phyloP scores from a whole-genome alignment of 2,797 vertebrate species.

The Lophotriccus pileatus region DNA sequence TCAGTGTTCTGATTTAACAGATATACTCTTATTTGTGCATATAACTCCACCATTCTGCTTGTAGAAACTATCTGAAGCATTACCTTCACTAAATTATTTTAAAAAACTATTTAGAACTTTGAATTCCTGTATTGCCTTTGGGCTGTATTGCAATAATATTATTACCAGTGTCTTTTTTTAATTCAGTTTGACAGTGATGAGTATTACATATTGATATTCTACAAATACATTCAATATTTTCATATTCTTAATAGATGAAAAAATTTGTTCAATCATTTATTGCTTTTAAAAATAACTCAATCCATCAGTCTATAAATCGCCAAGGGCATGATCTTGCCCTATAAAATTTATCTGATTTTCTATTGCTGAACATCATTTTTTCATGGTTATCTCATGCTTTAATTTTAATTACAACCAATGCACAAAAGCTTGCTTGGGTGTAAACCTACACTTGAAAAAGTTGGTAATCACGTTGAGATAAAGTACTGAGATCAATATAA shows the following conservation, averaged over 20 bases:
- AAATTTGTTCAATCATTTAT: accelerated
- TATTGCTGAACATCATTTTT: background rate
- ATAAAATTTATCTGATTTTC: no score
- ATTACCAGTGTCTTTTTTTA: background rate
- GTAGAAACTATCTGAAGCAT: background rate
- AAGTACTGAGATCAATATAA: background rate
- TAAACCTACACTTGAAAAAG: background rate
- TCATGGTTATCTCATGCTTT: background rate
- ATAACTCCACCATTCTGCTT: background rate
- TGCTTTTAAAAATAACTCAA: background rate
- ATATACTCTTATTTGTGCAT: background rate
- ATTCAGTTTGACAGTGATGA: background rate
- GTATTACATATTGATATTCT: background rate
- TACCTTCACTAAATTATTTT: background rate
- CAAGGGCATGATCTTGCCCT: no score
- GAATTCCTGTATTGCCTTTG: background rate
- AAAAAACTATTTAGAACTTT: background rate
- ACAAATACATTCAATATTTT: background rate
- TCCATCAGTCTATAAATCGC: background rate
- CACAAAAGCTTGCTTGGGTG: background rate
- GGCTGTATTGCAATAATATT: background rate
- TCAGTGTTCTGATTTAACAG: background rate
- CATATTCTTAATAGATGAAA: background rate
- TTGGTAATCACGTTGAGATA: background rate
- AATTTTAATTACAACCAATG: background rate